A percentile compares a stretch with the other conserved stretches of the same genome.
Evolutionary conservation across 2,888 invertebrate species (phyloP).

Genomic region (Harpalus rufipes): DNA sequence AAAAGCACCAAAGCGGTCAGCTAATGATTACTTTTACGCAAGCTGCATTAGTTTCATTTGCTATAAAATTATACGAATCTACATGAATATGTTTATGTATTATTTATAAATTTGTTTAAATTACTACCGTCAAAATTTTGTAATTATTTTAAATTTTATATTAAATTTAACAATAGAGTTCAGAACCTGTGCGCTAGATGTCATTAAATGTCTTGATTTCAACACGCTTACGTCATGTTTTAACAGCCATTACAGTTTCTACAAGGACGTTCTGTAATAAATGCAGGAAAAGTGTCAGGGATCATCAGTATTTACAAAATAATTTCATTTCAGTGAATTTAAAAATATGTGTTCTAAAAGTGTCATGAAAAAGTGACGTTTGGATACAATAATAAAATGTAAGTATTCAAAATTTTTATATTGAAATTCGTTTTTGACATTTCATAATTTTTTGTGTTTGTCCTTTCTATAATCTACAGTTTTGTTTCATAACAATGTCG

Average conservation of each 20-base stretch:
- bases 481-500: conserved; percentile 44
- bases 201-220: conserved; percentile 19
- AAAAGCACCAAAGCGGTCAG: no score
- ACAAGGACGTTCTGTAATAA: conserved; percentile 63
- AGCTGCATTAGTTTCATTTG: no score
- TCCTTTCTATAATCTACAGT: conserved; percentile 36
- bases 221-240: conserved; percentile 66
- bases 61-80: no score
- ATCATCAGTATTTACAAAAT: conserved; percentile 66
- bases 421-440: conserved; percentile 61
- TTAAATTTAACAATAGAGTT: conserved; percentile 1
- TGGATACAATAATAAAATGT: conserved; percentile 38
- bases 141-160: not conserved
- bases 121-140: not conserved
- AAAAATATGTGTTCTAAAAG: conserved; percentile 59
- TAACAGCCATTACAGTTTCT: conserved; percentile 63
- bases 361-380: conserved; percentile 49
- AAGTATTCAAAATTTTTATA: conserved; percentile 45
- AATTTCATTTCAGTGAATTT: conserved; percentile 44
- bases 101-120: not conserved
- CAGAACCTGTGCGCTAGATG: conserved; percentile 22
- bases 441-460: conserved; percentile 63
- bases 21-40: no score
- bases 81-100: no score
- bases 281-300: conserved; percentile 66